These are phyloP conservation scores for Heliconius melpomene DNA, from an alignment of 1,140 invertebrate species.

Conservation along the genomic window DNA sequence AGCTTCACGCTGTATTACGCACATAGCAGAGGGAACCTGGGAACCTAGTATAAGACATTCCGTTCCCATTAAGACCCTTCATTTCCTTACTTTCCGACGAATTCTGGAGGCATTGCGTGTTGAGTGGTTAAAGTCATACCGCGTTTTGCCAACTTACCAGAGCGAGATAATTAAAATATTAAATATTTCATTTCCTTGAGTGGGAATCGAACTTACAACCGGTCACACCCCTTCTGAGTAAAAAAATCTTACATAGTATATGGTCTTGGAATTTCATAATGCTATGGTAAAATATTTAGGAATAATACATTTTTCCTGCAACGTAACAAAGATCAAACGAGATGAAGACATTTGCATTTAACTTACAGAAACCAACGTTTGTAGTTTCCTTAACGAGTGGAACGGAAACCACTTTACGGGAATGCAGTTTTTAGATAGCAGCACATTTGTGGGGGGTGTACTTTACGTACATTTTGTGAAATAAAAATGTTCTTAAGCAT, in stretches of 20 bases:
- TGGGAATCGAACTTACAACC: no score
- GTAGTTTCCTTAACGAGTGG: constrained; percentile 30
- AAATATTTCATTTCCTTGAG: no score
- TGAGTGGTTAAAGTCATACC: no score
- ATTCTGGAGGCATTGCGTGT: no score
- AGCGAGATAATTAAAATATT: no score
- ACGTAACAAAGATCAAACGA: constrained; percentile 25
- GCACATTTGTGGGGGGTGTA: constrained; percentile 4
- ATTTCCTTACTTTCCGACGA: no score
- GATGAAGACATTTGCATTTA: constrained; percentile 32
- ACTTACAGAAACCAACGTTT: constrained; percentile 28
- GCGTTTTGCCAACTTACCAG: no score
- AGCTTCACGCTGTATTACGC: neutral
- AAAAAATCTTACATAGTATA: no score
- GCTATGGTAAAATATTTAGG: constrained; percentile 7
- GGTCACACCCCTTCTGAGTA: no score
- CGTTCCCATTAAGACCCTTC: no score
- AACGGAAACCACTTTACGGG: constrained; percentile 27
- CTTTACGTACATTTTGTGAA: neutral
- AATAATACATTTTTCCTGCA: constrained; percentile 18
- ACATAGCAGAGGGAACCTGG: no score
- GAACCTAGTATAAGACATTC: no score
- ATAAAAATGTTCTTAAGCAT: neutral
- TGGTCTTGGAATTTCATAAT: neutral
- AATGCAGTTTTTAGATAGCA: constrained; percentile 28